Evolutionary conservation across 64 coral and sea anemone genomes (phyloP), one percentile per base, ranked within the genome.

Genomic region (Porites lutea): DNA sequence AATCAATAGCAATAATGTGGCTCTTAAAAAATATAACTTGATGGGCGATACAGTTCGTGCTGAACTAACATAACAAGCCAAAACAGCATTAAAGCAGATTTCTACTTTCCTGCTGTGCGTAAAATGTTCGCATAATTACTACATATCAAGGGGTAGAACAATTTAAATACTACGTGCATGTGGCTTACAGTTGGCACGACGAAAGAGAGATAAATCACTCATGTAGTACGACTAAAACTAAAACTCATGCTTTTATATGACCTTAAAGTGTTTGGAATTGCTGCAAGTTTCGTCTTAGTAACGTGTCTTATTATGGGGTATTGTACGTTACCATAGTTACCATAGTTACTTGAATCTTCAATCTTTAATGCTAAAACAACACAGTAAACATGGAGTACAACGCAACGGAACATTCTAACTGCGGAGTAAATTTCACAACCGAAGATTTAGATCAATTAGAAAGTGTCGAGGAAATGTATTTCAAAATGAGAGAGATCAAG

Each of bases 171-270:
- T 77, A 77, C 74, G 27, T 37, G 27, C 27, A 16, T 18, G 3
- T 52, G 74, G 74, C 74, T 77, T 77, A 19, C 52, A 77, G 48
- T 77, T 77, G 74, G 74, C 74, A 77, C 74, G 13, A 52, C 45
- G 47, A 77, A 52, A 77, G 74, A 77, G 74, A 77, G 74, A 77
- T 49, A 77, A 77, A 77, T 77, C 74, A 77, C 48, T 52, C 45
- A 77, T 13, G 46, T 77, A 49, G 14, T 60, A 66, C 14, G 14
- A 60, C 63, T 19, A 4, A 14, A 14, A 13, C 14, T 19, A 0
- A 0, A 18, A 77, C 44, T 51, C 2, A 0, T 49, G 74, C 46
- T 49, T 49, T 51, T 12, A 52, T 49, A 13, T 15, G 11, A 16
- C 48, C 9, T 0, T 6, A 46, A 77, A 46, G 74, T 77, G 74